These are phyloP conservation scores for Drosophila asahinai DNA, from an alignment of 1,140 invertebrate genomes.

Conservation along the genomic window DNA sequence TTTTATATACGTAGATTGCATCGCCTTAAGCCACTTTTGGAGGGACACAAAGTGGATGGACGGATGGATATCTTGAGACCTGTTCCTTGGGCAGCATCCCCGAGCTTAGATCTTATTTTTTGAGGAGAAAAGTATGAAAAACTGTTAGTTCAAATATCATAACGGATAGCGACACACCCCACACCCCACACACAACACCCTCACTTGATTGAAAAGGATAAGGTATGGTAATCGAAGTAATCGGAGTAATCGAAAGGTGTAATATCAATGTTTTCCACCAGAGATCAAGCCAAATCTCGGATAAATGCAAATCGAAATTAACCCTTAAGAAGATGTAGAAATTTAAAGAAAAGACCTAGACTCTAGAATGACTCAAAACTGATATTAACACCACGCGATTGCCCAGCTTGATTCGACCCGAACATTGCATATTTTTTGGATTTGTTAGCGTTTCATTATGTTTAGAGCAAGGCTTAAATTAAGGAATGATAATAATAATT, in stretches of 20 bases:
- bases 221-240: conserved; percentile 5
- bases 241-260: conserved; percentile 5
- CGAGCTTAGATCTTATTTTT: conserved; percentile 62
- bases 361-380: conserved; percentile 21
- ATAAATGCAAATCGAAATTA: conserved; percentile 20
- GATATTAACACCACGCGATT: conserved; percentile 21
- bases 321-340: conserved; percentile 1
- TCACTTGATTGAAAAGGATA: conserved; percentile 1
- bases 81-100: conserved; percentile 15
- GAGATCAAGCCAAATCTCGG: conserved; percentile 11
- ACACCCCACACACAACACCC: conserved; percentile 11
- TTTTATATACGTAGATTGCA: conserved; percentile 37
- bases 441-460: conserved; percentile 62
- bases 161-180: conserved; percentile 46
- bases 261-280: conserved; percentile 12
- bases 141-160: conserved; percentile 74
- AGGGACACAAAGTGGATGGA: background rate
- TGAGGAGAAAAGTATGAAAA: conserved; percentile 48
- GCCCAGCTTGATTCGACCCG: conserved; percentile 15
- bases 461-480: conserved; percentile 50
- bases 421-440: conserved; percentile 52
- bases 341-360: conserved; percentile 27
- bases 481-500: conserved; percentile 46
- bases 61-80: conserved; percentile 4
- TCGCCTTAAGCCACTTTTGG: conserved; percentile 15